These are phyloP conservation scores for Mastomys natalensis DNA, from an alignment of 2,113 vertebrate species.

Conservation along the genomic window DNA sequence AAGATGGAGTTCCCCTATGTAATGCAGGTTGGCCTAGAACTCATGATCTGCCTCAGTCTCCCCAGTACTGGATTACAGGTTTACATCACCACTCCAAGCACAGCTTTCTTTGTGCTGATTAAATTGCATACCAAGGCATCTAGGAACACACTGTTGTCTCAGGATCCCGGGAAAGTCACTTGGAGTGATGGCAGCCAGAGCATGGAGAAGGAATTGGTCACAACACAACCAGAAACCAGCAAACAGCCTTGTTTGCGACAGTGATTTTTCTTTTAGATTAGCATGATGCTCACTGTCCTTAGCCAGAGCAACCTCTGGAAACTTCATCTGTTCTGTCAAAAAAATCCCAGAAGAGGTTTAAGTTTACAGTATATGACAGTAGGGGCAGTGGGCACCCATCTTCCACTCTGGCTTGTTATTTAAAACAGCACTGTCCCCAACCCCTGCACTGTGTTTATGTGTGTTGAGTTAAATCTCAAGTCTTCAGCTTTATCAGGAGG, in stretches of 20 bases:
- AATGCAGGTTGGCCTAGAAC: background rate
- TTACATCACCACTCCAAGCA: background rate
- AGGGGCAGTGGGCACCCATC: background rate
- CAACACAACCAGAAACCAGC: background rate
- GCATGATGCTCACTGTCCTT: background rate
- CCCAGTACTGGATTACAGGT: background rate
- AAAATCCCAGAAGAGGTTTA: background rate
- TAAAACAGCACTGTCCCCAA: background rate
- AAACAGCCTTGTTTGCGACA: background rate
- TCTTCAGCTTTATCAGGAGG: background rate
- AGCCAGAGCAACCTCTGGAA: background rate
- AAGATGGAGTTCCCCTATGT: background rate
- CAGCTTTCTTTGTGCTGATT: background rate
- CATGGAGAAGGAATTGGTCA: background rate
- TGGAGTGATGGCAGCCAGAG: background rate
- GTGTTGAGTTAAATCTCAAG: background rate
- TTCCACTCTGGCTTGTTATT: background rate
- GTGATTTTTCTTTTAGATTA: background rate
- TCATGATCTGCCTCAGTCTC: background rate
- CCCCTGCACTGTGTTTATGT: background rate
- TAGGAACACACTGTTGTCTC: background rate
- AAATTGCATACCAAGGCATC: background rate
- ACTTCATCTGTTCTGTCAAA: background rate
- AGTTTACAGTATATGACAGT: background rate
- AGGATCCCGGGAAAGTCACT: background rate